Conservation (phyloP, 2,888 invertebrate species). For the Phalera bucephala region DNA sequence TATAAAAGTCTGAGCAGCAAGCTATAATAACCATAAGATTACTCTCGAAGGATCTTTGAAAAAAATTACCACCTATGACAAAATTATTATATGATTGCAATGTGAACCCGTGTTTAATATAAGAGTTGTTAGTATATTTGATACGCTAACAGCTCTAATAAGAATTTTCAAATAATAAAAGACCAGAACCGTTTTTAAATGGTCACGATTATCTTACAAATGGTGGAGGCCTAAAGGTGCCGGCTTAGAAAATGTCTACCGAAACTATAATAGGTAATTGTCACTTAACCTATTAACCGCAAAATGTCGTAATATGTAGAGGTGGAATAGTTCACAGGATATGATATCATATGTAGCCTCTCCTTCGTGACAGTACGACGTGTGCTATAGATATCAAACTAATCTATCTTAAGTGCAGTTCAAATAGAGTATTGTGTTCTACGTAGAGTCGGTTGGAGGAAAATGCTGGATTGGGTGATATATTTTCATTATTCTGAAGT, state of each 20-base stretch:
- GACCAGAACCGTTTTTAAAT: too few species aligned
- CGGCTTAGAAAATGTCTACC: constrained; percentile 22
- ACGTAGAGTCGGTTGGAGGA: constrained; percentile 26
- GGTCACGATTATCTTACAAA: too few species aligned
- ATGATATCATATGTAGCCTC: constrained; percentile 68
- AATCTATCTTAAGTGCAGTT: constrained; percentile 66
- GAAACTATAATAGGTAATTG: constrained; percentile 61
- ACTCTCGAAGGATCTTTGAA: not conserved
- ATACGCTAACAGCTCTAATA: too few species aligned
- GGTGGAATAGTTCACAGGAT: constrained; percentile 62
- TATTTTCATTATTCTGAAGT: not conserved
- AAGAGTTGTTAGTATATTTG: too few species aligned
- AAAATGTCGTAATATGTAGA: constrained; percentile 46
- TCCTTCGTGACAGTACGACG: constrained; percentile 56
- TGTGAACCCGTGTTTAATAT: not conserved
- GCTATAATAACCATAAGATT: not conserved
- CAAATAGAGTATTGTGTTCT: constrained; percentile 49
- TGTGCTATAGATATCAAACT: constrained; percentile 44
- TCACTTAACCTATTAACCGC: constrained; percentile 68
- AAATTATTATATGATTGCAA: not conserved
- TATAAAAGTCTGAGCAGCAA: constrained; percentile 6
- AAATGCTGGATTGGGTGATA: constrained; percentile 15
- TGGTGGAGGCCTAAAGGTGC: too few species aligned
- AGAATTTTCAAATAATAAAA: too few species aligned
- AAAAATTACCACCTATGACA: not conserved